Percentiles rank a stretch among this genome's conserved stretches.
Conservation (phyloP, 2,797 vertebrate species). For the Pangasius djambal region DNA sequence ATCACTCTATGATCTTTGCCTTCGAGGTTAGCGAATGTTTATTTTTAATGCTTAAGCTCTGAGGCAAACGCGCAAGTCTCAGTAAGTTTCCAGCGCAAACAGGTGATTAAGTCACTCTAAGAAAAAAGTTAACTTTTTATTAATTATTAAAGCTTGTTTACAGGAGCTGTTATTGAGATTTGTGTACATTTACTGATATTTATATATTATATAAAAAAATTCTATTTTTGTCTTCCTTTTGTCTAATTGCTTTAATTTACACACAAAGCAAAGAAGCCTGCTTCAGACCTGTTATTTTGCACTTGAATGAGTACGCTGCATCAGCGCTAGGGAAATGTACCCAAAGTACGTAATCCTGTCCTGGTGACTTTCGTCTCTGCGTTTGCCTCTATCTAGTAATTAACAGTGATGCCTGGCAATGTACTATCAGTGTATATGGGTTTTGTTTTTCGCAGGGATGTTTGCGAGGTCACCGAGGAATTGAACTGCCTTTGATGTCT, state of each 20-base stretch:
- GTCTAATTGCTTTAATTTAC: background rate
- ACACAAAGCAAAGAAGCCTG: constrained; percentile 57
- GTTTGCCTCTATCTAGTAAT: constrained; percentile 79
- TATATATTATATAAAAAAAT: background rate
- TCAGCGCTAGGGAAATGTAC: constrained; percentile 61
- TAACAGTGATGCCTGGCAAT: constrained; percentile 77
- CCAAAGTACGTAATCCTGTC: constrained; percentile 33
- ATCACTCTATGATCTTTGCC: constrained; percentile 22
- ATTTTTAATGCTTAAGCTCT: constrained; percentile 33
- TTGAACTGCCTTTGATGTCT: constrained; percentile 83
- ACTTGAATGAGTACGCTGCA: constrained; percentile 63
- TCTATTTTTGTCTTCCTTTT: constrained; percentile 6
- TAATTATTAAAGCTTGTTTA: constrained; percentile 20
- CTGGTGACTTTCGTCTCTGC: constrained; percentile 70
- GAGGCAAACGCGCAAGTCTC: constrained; percentile 14
- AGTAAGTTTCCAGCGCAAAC: constrained; percentile 31
- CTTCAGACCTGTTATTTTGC: constrained; percentile 62
- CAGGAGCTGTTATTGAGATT: background rate
- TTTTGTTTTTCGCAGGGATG: constrained; percentile 68
- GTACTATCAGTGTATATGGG: constrained; percentile 58
- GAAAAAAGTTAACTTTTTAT: background rate
- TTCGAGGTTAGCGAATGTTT: constrained; percentile 32
- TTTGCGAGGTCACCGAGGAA: constrained; percentile 80
- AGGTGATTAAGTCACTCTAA: constrained; percentile 18
- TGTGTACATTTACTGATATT: background rate